Conservation (phyloP, 2,888 invertebrate genomes). For the Chouioia cunea region DNA sequence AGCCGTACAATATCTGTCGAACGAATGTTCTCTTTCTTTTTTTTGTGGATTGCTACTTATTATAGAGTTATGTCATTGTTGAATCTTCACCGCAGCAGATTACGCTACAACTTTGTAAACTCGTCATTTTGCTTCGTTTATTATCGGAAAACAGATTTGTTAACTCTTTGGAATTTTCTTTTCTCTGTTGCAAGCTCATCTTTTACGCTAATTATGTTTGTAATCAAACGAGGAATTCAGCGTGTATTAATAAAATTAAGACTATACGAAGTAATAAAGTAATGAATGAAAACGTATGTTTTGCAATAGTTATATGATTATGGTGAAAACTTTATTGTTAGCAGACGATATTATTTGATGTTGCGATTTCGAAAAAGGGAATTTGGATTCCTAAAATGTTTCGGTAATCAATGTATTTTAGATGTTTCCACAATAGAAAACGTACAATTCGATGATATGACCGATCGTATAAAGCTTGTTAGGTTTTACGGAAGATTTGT, state of each 20-base stretch:
- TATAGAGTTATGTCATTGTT: no score
- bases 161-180: no score
- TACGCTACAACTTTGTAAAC: no score
- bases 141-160: no score
- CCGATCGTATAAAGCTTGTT: constrained; percentile 9
- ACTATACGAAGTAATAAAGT: constrained; percentile 16
- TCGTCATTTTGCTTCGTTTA: no score
- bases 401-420: constrained; percentile 15
- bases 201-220: not conserved
- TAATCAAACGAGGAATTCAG: constrained; percentile 30
- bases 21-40: no score
- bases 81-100: no score
- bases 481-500: constrained; percentile 26
- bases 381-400: not conserved
- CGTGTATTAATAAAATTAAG: constrained; percentile 28
- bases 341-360: constrained; percentile 1
- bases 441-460: constrained; percentile 16
- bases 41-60: no score
- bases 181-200: no score
- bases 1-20: no score
- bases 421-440: not conserved
- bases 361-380: not conserved
- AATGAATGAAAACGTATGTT: not conserved
- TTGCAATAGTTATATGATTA: constrained; percentile 2
- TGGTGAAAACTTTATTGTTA: constrained; percentile 15